These are phyloP conservation scores for Callipepla californica DNA, from an alignment of 2,113 vertebrate species.

Conservation along the genomic window DNA sequence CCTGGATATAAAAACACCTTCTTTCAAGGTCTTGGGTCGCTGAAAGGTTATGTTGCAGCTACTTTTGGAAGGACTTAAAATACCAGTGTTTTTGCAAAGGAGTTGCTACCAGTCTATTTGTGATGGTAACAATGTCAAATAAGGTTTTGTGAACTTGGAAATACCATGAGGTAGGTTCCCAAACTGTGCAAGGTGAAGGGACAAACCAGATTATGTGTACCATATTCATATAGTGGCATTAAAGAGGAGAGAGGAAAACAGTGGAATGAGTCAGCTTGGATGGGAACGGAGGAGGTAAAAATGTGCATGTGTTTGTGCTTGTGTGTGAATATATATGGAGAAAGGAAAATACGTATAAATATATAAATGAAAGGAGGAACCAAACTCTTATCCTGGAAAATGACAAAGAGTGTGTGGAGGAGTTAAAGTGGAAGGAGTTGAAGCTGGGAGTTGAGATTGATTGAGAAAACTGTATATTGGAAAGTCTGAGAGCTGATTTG, in stretches of 20 bases:
- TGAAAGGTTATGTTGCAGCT: slow-evolving; percentile 39
- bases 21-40: slow-evolving; percentile 64
- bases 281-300: background rate
- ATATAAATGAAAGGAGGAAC: background rate
- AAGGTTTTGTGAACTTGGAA: background rate
- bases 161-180: background rate
- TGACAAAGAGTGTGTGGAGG: background rate
- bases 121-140: background rate
- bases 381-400: background rate
- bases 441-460: background rate
- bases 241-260: background rate
- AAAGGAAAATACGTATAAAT: background rate
- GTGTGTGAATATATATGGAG: background rate
- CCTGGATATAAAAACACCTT: slow-evolving; percentile 69
- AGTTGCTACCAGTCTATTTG: background rate
- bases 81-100: background rate
- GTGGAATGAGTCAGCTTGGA: background rate
- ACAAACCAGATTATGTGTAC: background rate
- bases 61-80: background rate
- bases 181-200: background rate
- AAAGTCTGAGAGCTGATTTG: background rate
- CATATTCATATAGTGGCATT: background rate
- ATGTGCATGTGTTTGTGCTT: background rate
- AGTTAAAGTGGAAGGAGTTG: background rate
- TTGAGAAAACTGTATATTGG: background rate